Percentiles rank a stretch among this genome's conserved stretches.
Conservation (phyloP, 92 coral and sea anemone species). For the Parazoanthus swiftii region DNA sequence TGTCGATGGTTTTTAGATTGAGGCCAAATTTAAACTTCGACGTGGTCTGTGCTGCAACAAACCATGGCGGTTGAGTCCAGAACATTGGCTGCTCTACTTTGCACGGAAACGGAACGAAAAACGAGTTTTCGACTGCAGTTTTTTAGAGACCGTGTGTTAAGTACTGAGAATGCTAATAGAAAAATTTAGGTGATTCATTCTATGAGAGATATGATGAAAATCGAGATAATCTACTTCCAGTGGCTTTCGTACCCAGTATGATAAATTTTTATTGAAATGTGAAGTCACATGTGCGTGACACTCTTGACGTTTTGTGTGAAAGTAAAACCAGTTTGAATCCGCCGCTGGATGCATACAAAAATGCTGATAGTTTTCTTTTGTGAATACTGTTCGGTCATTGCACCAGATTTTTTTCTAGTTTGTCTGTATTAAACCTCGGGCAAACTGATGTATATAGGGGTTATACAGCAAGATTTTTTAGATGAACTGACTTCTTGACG, state of each 20-base stretch:
- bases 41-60: conserved; percentile 12
- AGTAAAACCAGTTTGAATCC: not conserved
- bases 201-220: conserved; percentile 10
- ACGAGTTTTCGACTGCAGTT: conserved; percentile 10
- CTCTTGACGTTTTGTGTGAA: not conserved
- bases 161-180: not conserved
- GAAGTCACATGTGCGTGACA: conserved; percentile 19
- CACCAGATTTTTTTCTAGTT: too few relatives aligned
- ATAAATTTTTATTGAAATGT: conserved; percentile 15
- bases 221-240: conserved; percentile 16
- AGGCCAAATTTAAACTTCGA: not conserved
- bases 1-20: conserved; percentile 15
- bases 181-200: conserved; percentile 11
- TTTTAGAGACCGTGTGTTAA: not conserved
- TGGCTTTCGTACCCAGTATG: not conserved
- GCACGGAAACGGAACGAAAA: not conserved
- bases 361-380: not conserved
- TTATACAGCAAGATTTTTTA: too few relatives aligned
- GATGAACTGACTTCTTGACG: too few relatives aligned
- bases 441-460: too few relatives aligned
- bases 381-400: too few relatives aligned
- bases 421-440: too few relatives aligned
- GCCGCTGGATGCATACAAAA: not conserved
- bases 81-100: not conserved
- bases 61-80: conserved; percentile 21